Conservation (phyloP, 2,888 invertebrate species). For the Oligia fasciuncula region DNA sequence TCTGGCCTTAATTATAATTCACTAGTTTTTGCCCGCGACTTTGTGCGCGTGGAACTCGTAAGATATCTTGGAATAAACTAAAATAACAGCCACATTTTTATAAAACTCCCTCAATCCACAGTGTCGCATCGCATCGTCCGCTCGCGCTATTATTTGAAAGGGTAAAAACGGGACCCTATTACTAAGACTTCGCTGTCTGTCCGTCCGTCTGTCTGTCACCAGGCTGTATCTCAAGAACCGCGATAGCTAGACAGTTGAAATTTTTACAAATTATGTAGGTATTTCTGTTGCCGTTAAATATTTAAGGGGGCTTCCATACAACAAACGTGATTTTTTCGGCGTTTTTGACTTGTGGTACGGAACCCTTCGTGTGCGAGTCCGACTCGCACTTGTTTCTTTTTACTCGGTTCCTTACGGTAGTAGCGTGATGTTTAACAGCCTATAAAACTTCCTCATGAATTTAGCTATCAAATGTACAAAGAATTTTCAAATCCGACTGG, state of each 20-base stretch:
- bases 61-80: too few relatives aligned
- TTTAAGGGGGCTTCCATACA: too few relatives aligned
- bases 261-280: too few relatives aligned
- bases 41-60: neutral
- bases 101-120: neutral
- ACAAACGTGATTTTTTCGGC: too few relatives aligned
- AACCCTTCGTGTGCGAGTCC: too few relatives aligned
- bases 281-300: too few relatives aligned
- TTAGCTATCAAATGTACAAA: neutral
- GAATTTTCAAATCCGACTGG: neutral
- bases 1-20: slow-evolving; percentile 15
- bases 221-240: too few relatives aligned
- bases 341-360: too few relatives aligned
- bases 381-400: neutral
- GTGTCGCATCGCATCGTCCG: neutral
- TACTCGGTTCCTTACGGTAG: neutral
- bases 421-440: neutral
- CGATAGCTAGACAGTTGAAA: too few relatives aligned
- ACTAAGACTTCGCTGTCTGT: too few relatives aligned
- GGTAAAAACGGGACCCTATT: too few relatives aligned
- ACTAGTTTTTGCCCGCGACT: neutral
- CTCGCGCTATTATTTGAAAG: neutral
- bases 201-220: too few relatives aligned
- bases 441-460: neutral
- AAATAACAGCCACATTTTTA: neutral